Conservation (phyloP, 2,113 vertebrate species). For the Psittacara wagleri region DNA sequence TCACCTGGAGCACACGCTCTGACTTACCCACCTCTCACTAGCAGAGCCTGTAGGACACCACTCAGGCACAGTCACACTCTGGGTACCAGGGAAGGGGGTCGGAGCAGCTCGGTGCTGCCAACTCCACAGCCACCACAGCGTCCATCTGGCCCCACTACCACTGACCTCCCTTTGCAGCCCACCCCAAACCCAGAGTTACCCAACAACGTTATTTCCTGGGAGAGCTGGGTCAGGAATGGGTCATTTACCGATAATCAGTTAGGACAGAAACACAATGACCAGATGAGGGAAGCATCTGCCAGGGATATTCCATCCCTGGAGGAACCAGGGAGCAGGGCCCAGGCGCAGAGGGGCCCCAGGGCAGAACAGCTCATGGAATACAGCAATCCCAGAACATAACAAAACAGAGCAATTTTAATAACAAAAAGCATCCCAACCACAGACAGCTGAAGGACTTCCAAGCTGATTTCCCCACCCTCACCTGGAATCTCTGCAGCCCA, state of each 20-base stretch:
- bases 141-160: not conserved
- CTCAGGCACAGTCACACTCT: not conserved
- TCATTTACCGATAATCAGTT: conserved; percentile 54
- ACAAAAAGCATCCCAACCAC: not conserved
- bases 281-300: conserved; percentile 58
- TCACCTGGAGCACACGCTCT: not conserved
- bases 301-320: conserved; percentile 18
- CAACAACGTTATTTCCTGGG: not conserved
- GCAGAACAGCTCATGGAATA: not conserved
- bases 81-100: not conserved
- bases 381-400: not conserved
- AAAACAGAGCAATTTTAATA: conserved; percentile 2
- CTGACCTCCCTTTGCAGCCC: not conserved
- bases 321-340: not conserved
- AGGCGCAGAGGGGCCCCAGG: not conserved
- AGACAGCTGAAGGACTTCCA: not conserved
- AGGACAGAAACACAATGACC: conserved; percentile 58
- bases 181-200: not conserved
- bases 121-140: accelerated
- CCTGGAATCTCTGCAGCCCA: not conserved
- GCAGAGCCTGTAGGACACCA: not conserved
- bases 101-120: not conserved
- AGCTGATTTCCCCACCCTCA: not conserved
- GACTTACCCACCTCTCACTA: not conserved
- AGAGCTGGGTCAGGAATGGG: conserved; percentile 48